Percentiles rank a stretch among this genome's conserved stretches.
phyloP scores from a whole-genome alignment of 2,888 invertebrate genomes.

The Euproctis similis region DNA sequence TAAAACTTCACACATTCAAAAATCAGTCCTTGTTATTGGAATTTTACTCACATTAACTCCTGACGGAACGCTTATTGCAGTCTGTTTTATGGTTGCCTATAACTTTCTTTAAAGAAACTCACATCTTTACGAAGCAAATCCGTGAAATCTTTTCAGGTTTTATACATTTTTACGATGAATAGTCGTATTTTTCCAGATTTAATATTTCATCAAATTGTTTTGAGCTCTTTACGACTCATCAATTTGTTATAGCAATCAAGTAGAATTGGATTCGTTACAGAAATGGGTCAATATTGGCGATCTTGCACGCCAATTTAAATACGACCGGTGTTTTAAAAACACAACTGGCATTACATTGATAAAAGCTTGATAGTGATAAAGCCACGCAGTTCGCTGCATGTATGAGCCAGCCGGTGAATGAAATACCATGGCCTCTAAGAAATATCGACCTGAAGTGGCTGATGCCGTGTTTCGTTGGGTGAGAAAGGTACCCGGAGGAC shows the following conservation, averaged over 20 bases:
- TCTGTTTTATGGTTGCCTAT: slow-evolving; percentile 20
- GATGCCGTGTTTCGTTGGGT: too few relatives aligned
- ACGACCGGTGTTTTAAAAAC: slow-evolving; percentile 25
- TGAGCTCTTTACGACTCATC: slow-evolving; percentile 42
- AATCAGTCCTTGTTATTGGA: too few relatives aligned
- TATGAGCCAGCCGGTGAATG: too few relatives aligned
- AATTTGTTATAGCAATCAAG: slow-evolving; percentile 39
- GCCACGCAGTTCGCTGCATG: too few relatives aligned
- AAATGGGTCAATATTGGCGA: slow-evolving; percentile 42
- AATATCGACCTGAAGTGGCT: too few relatives aligned
- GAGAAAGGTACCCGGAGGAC: too few relatives aligned
- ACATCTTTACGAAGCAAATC: slow-evolving; percentile 18
- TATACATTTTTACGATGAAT: slow-evolving; percentile 19
- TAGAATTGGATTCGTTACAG: slow-evolving; percentile 43
- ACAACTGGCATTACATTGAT: slow-evolving; percentile 28
- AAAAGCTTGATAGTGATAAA: too few relatives aligned
- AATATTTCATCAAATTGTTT: slow-evolving; percentile 39
- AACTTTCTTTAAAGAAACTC: slow-evolving; percentile 21
- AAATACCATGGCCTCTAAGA: too few relatives aligned
- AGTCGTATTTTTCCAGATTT: slow-evolving; percentile 29
- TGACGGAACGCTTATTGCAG: slow-evolving; percentile 17
- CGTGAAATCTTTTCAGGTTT: slow-evolving; percentile 12
- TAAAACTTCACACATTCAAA: too few relatives aligned
- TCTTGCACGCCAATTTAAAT: slow-evolving; percentile 42
- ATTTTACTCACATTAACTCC: too few relatives aligned